Percentiles rank a stretch among this genome's conserved stretches.
Evolutionary conservation across 1,140 invertebrate species (phyloP).

Genomic region (Sarcophaga bullata): DNA sequence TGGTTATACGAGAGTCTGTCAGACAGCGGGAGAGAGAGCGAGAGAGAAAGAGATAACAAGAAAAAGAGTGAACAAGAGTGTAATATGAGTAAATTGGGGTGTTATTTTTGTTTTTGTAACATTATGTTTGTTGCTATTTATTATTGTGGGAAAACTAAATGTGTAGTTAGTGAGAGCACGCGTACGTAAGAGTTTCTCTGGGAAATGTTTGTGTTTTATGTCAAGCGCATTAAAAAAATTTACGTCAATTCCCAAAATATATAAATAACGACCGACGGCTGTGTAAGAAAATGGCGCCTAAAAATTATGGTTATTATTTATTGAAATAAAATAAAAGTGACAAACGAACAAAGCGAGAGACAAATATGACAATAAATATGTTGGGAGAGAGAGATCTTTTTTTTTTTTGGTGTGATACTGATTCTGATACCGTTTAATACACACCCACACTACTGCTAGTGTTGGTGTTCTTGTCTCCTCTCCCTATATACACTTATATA

Average conservation of each 20-base stretch:
- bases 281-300: conserved; percentile 8
- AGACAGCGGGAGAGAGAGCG: too few relatives aligned
- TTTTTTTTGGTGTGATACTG: conserved; percentile 28
- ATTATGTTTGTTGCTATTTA: not conserved
- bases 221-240: conserved; percentile 42
- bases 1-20: too few relatives aligned
- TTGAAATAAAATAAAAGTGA: not conserved
- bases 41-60: too few relatives aligned
- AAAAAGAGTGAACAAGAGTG: not conserved
- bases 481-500: too few relatives aligned
- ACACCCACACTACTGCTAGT: conserved; percentile 1
- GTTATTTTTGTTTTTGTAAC: conserved; percentile 29
- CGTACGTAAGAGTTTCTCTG: not conserved
- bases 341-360: not conserved
- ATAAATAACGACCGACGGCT: not conserved
- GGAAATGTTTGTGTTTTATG: conserved; percentile 45
- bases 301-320: not conserved
- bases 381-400: conserved; percentile 38
- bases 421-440: conserved; percentile 55
- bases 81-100: conserved; percentile 32
- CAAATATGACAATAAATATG: conserved; percentile 29
- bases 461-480: too few relatives aligned
- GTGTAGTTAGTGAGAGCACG: conserved; percentile 23
- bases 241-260: conserved; percentile 1
- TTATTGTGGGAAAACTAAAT: conserved; percentile 1